These are phyloP conservation scores for Phoenoteleia sp. DNA, from an alignment of 2,888 invertebrate genomes.

Conservation along the genomic window DNA sequence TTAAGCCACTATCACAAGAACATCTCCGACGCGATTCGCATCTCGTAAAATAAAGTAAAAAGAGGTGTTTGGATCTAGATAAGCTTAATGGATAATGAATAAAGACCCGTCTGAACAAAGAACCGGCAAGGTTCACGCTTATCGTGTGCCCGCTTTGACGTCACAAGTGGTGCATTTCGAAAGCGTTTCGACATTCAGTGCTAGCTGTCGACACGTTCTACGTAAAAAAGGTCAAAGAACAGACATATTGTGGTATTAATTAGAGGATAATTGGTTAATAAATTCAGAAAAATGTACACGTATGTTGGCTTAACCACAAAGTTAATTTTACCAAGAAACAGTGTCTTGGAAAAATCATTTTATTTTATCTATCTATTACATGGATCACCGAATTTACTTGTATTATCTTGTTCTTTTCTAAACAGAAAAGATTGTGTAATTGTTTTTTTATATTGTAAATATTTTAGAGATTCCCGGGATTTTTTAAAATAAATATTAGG, in stretches of 20 bases:
- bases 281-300: too few relatives aligned
- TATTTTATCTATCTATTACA: too few relatives aligned
- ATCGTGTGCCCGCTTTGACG: constrained; percentile 52
- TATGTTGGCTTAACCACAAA: too few relatives aligned
- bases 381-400: too few relatives aligned
- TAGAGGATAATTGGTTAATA: constrained; percentile 1
- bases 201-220: constrained; percentile 36
- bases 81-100: constrained; percentile 47
- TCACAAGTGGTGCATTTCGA: constrained; percentile 57
- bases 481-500: too few relatives aligned
- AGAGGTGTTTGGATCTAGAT: constrained; percentile 45
- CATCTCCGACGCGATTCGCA: constrained; percentile 32
- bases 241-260: constrained; percentile 6
- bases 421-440: too few relatives aligned
- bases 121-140: constrained; percentile 36
- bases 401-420: too few relatives aligned
- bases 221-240: constrained; percentile 57
- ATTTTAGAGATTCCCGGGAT: too few relatives aligned
- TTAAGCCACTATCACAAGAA: constrained; percentile 44
- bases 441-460: too few relatives aligned
- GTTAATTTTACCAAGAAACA: too few relatives aligned
- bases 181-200: constrained; percentile 53
- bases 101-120: constrained; percentile 42
- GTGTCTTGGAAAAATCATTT: too few relatives aligned
- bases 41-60: constrained; percentile 42